Evolutionary conservation across 2,888 invertebrate species (phyloP), one percentile per base, ranked within the genome.

Genomic region (Elysia crispata): DNA sequence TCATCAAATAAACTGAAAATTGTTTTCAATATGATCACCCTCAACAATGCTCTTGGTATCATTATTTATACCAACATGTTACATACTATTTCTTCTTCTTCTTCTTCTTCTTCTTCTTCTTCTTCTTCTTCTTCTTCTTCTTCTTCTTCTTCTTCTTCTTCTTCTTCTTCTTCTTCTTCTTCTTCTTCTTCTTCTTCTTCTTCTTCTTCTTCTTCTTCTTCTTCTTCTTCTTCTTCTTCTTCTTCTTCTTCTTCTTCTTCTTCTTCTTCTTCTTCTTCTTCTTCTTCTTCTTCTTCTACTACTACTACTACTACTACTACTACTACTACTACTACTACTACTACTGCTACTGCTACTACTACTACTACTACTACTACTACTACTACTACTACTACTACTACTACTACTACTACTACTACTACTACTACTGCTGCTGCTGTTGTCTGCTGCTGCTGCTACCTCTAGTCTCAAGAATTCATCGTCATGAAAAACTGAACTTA

Each of bases 321-420:
- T 60, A 60, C 15, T 13, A 60, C 60, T 60, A 60, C 60, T 8
- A 60, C 60, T 8, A 60, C 60, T 8, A 60, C 60, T 8, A 60
- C 60, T 8, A 60, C 15, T 60, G 15, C 60, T 60, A 60, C 60
- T 60, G 15, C 60, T 60, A 60, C 60, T 60, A 60, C 60, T 60
- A 60, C 60, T 60, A 60, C 60, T 60, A 60, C 60, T 60, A 60
- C 60, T 60, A 60, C 60, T 41, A 11, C 41, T 41, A 11, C 41
- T 41, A 11, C 41, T 41, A 11, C 41, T 41, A 11, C 41, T 60
- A 15, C 60, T 60, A 60, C 60, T 60, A 60, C 60, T 70, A 70
- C 33, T 70, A 33, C 41, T 70, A 33, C 41, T 70, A 70, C 33
- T 70, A 33, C 41, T 70, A 33, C 41, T 70, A 70, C 41, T 70